Base-by-base conservation (phyloP, 2,888 invertebrate species). In the Venusia cambrica region DNA sequence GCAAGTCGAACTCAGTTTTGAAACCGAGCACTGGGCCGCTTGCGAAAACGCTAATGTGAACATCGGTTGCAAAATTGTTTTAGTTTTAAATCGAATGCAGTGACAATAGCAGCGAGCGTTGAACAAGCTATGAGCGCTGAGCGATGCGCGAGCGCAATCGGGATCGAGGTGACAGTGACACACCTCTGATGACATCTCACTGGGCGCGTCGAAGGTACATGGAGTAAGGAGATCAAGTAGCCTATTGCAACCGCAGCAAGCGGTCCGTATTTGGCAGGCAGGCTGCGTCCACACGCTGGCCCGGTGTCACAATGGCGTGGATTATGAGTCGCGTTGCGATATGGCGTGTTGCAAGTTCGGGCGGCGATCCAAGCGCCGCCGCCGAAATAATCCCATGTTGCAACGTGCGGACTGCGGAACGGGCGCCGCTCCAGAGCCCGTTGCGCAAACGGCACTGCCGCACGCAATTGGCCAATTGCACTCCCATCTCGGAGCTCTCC, bases 31-130 rank as follows among this genome's bases (percentile, higher is more conserved):
- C 67, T 83, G 83, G 80, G 85, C 81, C 72, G 81, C 84, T 88
- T 87, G 87, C 87, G 87, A 87, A 87, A 88, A 87, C 77, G 63
- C 83, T 83, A 87, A 87, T 87, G 85, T 85, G 87, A 84, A 80
- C 81, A 84, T 84, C 79, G 80, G 72, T 85, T 85, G 83, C 85
- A 78, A 85, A 87, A 85, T 84, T 80, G 75, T 79, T 84, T 83
- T 81, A 83, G 77, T 81, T 85, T 79, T 74, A 73, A 79, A 83
- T 78, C 70, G 68, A 76, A 79, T 73, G 69, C 69, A 67, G 62
- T 64, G 66, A 65, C 73, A 67, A 65, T 64, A 51, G 57, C 43
- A 41, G 38, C 37, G 48, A 29, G 39, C 33, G 21, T 32, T 40
- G 49, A 45, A 57, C 54, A 48, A 43, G 38, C 46, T n/a, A 46